Evolutionary conservation across 2,888 invertebrate species (phyloP).

Genomic region (Nemurella pictetii): DNA sequence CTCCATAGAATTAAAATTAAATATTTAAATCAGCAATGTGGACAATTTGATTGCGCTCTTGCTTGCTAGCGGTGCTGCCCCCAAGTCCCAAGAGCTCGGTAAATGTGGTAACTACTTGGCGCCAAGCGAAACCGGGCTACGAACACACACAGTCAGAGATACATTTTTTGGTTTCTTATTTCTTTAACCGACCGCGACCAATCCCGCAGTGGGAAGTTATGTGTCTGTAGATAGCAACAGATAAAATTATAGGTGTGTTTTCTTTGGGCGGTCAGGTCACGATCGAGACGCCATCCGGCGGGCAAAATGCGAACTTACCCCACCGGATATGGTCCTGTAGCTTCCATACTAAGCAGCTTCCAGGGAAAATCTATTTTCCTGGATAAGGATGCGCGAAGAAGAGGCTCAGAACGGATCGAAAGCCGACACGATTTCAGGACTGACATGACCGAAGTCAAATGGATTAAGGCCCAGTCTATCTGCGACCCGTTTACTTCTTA

Average conservation of each 20-base stretch:
- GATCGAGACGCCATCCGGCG: slow-evolving; percentile 27
- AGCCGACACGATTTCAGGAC: too few relatives aligned
- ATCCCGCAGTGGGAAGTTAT: neutral
- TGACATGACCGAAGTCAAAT: too few relatives aligned
- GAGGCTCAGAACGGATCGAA: too few relatives aligned
- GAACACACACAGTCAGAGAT: neutral
- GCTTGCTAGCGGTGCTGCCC: neutral
- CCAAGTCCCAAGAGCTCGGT: neutral
- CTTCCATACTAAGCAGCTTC: slow-evolving; percentile 25
- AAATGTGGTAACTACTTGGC: neutral
- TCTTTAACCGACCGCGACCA: neutral
- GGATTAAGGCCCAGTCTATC: too few relatives aligned
- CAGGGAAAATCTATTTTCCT: neutral
- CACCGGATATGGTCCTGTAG: neutral
- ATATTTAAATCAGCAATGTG: neutral
- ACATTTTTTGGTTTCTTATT: too few relatives aligned
- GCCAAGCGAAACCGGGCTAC: neutral
- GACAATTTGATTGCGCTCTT: neutral
- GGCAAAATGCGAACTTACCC: slow-evolving; percentile 15
- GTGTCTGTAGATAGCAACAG: neutral
- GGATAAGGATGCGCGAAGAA: neutral
- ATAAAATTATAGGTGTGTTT: neutral
- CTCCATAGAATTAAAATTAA: neutral
- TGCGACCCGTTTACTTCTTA: too few relatives aligned
- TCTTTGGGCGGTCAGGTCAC: slow-evolving; percentile 16